Base-by-base conservation (phyloP, 2,113 vertebrate genomes). In the Pseudorectes ferrugineus region DNA sequence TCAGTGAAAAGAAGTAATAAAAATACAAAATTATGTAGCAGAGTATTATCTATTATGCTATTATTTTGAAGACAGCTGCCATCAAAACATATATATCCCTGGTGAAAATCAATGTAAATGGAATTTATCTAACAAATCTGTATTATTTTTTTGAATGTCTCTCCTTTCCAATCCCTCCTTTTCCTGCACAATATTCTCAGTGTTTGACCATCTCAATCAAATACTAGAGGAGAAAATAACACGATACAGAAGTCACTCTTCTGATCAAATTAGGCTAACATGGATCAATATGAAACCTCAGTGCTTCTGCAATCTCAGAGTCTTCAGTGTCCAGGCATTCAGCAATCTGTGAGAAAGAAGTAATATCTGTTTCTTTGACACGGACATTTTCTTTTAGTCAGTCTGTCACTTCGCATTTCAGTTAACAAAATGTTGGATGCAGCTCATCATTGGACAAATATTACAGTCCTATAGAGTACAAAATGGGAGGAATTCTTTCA, bases 381-480 rank as follows among this genome's bases (percentile, higher is more conserved):
- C 16, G 89, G 96, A 98, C 96, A 98, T 98, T 98, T 98, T 98
- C 97, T 97, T 96, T 98, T 97, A 98, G 98, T 98, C 98, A 98
- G 97, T 98, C 98, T 99, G 98, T 99, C 98, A 99, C 98, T 99
- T 99, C 97, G 97, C 92, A 99, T 99, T 99, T 98, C 88, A 73
- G 97, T 97, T 98, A 98, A 98, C 98, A 98, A 96, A 97, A 96
- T 92, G 90, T 78, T 97, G 98, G 97, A 96, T 90, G 95, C 85
- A 96, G 95, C 97, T 98, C 97, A 98, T 97, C 97, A 92, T 95
- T 96, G 96, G 95, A 92, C 96, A 98, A 98, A 97, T 98, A 97
- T 97, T 96, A 94, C 91, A 96, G 96, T 81, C 95, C 89, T 58
- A 46, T 12, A 84, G 95, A 97, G 96, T 89, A 96, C 93, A 82